Conservation (phyloP, 2,888 invertebrate genomes). For the Eupeodes luniger region DNA sequence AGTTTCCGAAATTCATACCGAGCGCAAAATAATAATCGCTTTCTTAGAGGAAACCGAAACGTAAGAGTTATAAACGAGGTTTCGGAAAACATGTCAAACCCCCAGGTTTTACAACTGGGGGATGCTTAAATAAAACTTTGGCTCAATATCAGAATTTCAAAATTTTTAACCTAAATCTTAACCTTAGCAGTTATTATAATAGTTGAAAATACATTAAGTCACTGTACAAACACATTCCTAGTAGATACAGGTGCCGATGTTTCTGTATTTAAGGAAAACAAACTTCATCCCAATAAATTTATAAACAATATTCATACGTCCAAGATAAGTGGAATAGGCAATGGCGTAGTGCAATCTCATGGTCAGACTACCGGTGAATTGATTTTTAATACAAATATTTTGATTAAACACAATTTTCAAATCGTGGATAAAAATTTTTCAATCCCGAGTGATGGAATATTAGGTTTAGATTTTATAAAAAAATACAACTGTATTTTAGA, state of each 20-base stretch:
- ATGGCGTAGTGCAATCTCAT: no score
- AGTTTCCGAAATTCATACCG: background rate
- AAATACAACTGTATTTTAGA: constrained; percentile 30
- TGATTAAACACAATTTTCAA: constrained; percentile 6
- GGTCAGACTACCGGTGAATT: no score
- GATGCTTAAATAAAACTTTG: no score
- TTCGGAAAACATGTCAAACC: no score
- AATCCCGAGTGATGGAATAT: constrained; percentile 17
- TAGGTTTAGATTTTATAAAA: constrained; percentile 30
- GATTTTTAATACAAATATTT: constrained; percentile 1
- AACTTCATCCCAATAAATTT: no score
- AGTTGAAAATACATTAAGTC: no score
- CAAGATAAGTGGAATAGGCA: no score
- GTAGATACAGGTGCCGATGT: constrained; percentile 17
- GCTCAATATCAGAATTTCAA: background rate
- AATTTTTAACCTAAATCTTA: constrained; percentile 16
- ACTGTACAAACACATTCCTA: background rate
- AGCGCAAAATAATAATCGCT: background rate
- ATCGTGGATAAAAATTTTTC: constrained; percentile 19
- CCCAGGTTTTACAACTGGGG: background rate
- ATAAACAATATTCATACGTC: no score
- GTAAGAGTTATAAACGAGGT: no score
- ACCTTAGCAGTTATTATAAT: background rate
- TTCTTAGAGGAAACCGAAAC: background rate
- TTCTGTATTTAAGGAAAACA: no score